These are phyloP conservation scores for Aleadryas rufinucha DNA, from an alignment of 2,113 vertebrate species.

Conservation along the genomic window DNA sequence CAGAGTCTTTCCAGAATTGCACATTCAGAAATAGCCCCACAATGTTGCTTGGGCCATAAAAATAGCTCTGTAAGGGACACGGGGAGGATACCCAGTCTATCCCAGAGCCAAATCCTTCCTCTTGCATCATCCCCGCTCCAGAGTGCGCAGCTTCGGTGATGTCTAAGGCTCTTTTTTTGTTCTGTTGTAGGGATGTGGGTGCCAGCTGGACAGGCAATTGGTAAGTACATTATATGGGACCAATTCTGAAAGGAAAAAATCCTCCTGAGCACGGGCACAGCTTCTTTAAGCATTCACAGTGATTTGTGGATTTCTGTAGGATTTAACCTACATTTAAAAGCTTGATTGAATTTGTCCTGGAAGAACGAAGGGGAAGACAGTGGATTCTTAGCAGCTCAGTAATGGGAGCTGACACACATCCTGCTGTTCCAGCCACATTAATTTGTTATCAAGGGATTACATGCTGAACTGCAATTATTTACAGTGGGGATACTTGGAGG, in stretches of 20 bases:
- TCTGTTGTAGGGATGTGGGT: constrained; percentile 92
- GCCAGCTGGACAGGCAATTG: constrained; percentile 94
- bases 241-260: neutral
- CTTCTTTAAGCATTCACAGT: neutral
- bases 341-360: constrained; percentile 15
- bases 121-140: neutral
- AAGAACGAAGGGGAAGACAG: neutral
- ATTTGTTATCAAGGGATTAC: neutral
- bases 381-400: neutral
- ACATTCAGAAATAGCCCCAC: neutral
- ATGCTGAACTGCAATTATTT: neutral
- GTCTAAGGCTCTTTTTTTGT: neutral
- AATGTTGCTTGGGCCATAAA: neutral
- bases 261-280: neutral
- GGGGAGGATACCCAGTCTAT: neutral
- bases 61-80: neutral
- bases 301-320: neutral
- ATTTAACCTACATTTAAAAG: constrained; percentile 17
- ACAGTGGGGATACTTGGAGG: neutral
- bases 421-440: neutral
- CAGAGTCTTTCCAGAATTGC: neutral
- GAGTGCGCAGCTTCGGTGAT: neutral
- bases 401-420: neutral
- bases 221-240: constrained; percentile 71
- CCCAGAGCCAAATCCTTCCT: neutral